Evolutionary conservation across 2,113 vertebrate species (phyloP).

Genomic region (Rhombomys opimus): DNA sequence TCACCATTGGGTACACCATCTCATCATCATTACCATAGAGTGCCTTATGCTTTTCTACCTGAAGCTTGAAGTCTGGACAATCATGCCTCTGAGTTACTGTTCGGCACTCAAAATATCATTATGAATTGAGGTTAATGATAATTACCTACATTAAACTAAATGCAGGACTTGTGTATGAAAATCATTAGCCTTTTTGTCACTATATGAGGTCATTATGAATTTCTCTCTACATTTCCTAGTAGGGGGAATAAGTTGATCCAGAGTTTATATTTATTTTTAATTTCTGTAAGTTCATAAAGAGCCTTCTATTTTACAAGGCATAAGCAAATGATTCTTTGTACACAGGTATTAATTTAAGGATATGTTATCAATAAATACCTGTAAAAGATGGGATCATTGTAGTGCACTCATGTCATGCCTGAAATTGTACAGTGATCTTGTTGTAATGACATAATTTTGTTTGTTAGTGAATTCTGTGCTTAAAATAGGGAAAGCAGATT

Average conservation of each 20-base stretch:
- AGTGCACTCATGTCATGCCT: not conserved
- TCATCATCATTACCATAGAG: conserved; percentile 17
- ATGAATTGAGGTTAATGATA: conserved; percentile 41
- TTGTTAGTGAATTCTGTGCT: not conserved
- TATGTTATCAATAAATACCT: not conserved
- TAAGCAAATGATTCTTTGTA: not conserved
- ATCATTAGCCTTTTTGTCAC: not conserved
- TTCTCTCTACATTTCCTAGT: not conserved
- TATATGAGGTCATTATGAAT: not conserved
- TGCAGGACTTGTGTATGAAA: not conserved
- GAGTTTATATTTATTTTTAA: not conserved
- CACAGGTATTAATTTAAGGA: not conserved
- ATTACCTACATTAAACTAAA: conserved; percentile 7
- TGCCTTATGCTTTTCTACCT: not conserved
- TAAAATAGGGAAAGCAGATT: not conserved
- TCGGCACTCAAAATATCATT: conserved; percentile 27
- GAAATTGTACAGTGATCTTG: not conserved
- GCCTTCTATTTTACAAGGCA: not conserved
- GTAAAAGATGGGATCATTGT: not conserved
- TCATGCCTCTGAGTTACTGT: not conserved
- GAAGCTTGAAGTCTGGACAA: not conserved
- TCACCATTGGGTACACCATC: not conserved
- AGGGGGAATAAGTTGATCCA: not conserved
- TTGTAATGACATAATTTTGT: not conserved
- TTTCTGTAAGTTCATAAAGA: not conserved